Evolutionary conservation across 2,113 vertebrate species (phyloP).

Genomic region (Osmerus mordax): DNA sequence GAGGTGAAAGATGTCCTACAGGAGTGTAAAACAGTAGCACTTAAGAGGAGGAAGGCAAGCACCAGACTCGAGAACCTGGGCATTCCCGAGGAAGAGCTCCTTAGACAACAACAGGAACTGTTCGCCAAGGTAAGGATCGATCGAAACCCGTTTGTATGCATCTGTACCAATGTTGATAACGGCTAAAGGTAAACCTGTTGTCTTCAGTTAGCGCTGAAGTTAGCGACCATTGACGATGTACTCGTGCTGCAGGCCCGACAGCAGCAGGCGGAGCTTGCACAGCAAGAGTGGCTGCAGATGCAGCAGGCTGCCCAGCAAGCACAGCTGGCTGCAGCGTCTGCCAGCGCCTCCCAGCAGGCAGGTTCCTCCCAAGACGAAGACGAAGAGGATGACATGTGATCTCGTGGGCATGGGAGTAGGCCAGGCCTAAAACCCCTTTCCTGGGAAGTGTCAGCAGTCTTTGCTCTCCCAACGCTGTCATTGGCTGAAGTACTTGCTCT

Average conservation of each 20-base stretch:
- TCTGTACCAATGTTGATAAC: too few relatives aligned
- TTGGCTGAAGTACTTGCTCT: conserved; percentile 30
- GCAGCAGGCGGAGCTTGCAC: conserved; percentile 96
- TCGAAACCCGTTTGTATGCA: background rate
- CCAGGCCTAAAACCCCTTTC: conserved; percentile 44
- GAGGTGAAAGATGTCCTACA: conserved; percentile 99
- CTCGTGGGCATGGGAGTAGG: conserved; percentile 28
- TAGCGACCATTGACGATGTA: background rate
- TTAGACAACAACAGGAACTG: conserved; percentile 95
- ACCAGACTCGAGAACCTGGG: conserved; percentile 96
- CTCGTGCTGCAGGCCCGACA: conserved; percentile 83
- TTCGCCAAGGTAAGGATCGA: conserved; percentile 88
- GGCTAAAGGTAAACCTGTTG: too few relatives aligned
- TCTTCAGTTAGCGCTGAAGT: too few relatives aligned
- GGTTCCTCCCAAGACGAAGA: conserved; percentile 98
- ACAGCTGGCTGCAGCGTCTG: conserved; percentile 91
- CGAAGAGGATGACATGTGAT: conserved; percentile 96
- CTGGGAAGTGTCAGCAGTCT: conserved; percentile 11
- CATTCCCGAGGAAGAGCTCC: conserved; percentile 96
- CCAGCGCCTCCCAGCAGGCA: conserved; percentile 88
- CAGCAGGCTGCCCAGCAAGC: conserved; percentile 98
- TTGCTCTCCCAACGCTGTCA: conserved; percentile 16
- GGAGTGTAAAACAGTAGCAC: conserved; percentile 98
- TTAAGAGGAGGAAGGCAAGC: conserved; percentile 97
- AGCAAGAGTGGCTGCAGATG: conserved; percentile 99